Base-by-base conservation (phyloP, 2,888 invertebrate genomes). In the Macropis europaea region DNA sequence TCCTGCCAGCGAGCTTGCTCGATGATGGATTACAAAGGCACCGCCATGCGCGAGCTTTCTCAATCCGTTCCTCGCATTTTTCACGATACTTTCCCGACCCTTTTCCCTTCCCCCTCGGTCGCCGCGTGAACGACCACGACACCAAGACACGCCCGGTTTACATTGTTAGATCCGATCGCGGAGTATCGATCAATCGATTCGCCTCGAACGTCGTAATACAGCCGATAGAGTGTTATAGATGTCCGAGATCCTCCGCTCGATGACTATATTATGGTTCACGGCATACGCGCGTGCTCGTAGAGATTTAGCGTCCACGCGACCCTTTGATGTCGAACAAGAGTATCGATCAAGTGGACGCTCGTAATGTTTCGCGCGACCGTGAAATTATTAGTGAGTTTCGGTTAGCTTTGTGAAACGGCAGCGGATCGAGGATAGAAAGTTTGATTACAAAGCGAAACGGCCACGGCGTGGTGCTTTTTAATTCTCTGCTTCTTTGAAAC, bases 1-100 rank as follows among this genome's bases (percentile, higher is more conserved):
- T 57, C 43, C 40, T 17, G 43, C 38, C 38, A 50, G 34, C 68
- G 38, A 42, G 47, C 34, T 53, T 34, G 52, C 28, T 48, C 34
- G 62, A 79, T 83, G 82, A 83, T 82, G 78, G 79, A 83, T 83
- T 54, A 63, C 50, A 24, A 43, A 70, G 47, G 61, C 48, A 57
- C 36, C 43, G 15, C 24, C 13, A n/a, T n/a, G n/a, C 64, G 38
- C 38, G n/a, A 26, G 26, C 54, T 42, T 47, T 43, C 62, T 54
- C 62, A 52, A 26, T 40, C 66, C 56, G 19, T 19, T 24, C 15
- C 17, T 42, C 48, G 24, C 45, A 28, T 72, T 57, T 52, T 40
- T 30, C 47, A 36, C 36, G 24, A 43, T 38, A 9, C 43, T n/a
- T 26, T 43, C 43, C 22, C 17, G 17, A 28, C 15, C 32, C 42